Evolutionary conservation across 2,888 invertebrate genomes (phyloP).

Genomic region (Andrena minutula): DNA sequence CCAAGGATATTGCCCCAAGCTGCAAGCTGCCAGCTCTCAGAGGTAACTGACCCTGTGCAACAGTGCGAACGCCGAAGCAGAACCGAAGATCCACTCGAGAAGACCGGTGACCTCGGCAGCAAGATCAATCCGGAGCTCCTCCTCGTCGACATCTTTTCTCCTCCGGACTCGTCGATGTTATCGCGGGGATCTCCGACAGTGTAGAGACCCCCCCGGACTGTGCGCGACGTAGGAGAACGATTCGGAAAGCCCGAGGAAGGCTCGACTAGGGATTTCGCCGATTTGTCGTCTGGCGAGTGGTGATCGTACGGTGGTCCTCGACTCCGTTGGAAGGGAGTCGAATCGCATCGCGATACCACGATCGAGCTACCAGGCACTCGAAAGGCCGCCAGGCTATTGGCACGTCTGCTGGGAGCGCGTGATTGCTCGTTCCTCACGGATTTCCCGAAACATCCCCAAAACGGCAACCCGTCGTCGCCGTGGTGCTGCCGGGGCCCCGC

Average conservation of each 20-base stretch:
- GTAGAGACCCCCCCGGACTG: background rate
- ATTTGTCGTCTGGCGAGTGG: background rate
- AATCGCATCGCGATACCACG: slow-evolving; percentile 74
- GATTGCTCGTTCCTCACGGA: slow-evolving; percentile 82
- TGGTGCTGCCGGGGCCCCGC: slow-evolving; percentile 84
- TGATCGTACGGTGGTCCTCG: background rate
- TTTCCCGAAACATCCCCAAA: slow-evolving; percentile 84
- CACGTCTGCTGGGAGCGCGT: slow-evolving; percentile 80
- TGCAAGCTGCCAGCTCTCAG: slow-evolving; percentile 44
- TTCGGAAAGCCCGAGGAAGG: background rate
- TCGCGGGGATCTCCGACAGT: background rate
- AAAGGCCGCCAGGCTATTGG: slow-evolving; percentile 80
- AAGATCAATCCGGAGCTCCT: slow-evolving; percentile 27
- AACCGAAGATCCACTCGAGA: slow-evolving; percentile 48
- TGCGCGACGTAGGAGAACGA: background rate
- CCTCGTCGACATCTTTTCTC: background rate
- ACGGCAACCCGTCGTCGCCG: slow-evolving; percentile 85
- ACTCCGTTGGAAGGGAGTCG: slow-evolving; percentile 28
- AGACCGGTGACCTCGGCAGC: slow-evolving; percentile 55
- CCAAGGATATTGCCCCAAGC: slow-evolving; percentile 25
- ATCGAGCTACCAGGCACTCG: slow-evolving; percentile 80
- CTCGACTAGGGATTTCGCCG: background rate
- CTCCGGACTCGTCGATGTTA: background rate
- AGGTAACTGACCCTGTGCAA: slow-evolving; percentile 84
- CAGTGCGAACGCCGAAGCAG: slow-evolving; percentile 75